Conservation (phyloP, 2,888 invertebrate species). For the Mythimna albipuncta region DNA sequence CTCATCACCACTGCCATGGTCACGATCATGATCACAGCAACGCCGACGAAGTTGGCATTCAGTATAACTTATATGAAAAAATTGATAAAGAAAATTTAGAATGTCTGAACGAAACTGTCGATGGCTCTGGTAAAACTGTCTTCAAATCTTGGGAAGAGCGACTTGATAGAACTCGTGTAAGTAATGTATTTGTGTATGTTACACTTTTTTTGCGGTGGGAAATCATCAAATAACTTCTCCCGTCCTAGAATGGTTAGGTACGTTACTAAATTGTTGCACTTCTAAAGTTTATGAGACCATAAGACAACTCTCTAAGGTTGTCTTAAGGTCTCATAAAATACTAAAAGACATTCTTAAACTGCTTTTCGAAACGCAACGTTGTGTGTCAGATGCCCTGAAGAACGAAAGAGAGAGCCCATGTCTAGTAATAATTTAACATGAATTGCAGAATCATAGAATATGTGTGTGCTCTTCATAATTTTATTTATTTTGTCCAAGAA, state of each 20-base stretch:
- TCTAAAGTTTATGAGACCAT: too few relatives aligned
- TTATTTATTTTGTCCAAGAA: background rate
- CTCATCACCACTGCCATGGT: constrained; percentile 91
- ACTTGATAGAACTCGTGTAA: constrained; percentile 94
- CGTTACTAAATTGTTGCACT: background rate
- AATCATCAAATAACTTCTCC: too few relatives aligned
- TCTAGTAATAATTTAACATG: background rate
- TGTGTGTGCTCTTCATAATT: background rate
- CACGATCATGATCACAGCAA: constrained; percentile 91
- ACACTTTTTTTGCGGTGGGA: too few relatives aligned
- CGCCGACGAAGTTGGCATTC: constrained; percentile 93
- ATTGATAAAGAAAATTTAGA: constrained; percentile 96
- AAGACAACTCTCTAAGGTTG: too few relatives aligned
- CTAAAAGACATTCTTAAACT: background rate
- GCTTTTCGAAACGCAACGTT: background rate
- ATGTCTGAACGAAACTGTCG: constrained; percentile 97
- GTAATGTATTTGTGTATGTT: constrained; percentile 41
- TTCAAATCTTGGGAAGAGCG: constrained; percentile 98
- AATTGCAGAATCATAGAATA: background rate
- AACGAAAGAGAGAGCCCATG: background rate
- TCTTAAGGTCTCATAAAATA: background rate
- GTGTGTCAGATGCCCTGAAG: background rate
- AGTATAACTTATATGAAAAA: constrained; percentile 96
- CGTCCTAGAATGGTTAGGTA: too few relatives aligned
- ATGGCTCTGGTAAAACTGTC: constrained; percentile 96